Percentiles rank a stretch among this genome's conserved stretches.
Conservation (phyloP, 2,113 vertebrate genomes). For the Ptilonorhynchus violaceus region DNA sequence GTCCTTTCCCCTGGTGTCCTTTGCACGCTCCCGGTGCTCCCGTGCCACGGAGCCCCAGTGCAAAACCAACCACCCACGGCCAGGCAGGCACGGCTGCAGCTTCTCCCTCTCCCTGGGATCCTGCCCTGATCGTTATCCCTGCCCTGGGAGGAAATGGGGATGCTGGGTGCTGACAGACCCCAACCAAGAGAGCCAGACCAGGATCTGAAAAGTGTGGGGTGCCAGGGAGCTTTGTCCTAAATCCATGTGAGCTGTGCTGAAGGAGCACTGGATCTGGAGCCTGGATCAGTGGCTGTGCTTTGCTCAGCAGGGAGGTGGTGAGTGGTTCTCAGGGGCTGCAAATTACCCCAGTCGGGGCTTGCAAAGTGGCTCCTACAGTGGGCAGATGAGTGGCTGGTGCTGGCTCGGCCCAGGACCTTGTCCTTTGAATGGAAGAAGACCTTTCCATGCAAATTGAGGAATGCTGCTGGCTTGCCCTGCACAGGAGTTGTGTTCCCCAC, state of each 20-base stretch:
- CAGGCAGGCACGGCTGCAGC: background rate
- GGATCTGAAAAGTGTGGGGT: background rate
- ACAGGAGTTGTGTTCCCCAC: background rate
- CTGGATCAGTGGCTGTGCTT: background rate
- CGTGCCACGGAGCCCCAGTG: background rate
- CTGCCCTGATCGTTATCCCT: background rate
- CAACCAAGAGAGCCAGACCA: background rate
- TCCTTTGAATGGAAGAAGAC: background rate
- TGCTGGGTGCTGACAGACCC: background rate
- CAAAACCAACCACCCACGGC: accelerated
- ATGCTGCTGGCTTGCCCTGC: background rate
- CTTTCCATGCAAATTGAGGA: background rate
- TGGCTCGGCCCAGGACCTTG: background rate
- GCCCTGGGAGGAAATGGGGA: background rate
- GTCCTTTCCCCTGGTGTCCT: background rate
- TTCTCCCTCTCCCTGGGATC: background rate
- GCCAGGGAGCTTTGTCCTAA: background rate
- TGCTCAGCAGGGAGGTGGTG: background rate
- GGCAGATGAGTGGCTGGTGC: background rate
- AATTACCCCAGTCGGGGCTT: accelerated
- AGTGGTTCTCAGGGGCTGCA: background rate
- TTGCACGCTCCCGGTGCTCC: background rate
- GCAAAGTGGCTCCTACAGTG: background rate
- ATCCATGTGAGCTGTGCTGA: background rate
- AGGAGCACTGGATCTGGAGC: background rate